A percentile compares a stretch with the other conserved stretches of the same genome.
Conservation (phyloP, 2,113 vertebrate genomes). For the Numenius arquata region DNA sequence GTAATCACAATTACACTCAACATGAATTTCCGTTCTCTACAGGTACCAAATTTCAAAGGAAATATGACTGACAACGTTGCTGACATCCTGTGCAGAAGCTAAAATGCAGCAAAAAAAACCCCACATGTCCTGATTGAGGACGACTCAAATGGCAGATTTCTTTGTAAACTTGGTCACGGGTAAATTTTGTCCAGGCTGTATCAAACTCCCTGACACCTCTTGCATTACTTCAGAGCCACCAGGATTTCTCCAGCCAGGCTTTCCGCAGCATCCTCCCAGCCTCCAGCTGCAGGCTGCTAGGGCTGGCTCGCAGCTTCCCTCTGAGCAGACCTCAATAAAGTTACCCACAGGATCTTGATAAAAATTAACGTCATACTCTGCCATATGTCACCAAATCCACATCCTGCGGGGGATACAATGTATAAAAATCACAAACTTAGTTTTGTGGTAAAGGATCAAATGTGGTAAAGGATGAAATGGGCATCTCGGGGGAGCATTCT, state of each 20-base stretch:
- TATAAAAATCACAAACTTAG: not conserved
- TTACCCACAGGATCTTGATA: not conserved
- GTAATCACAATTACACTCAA: not conserved
- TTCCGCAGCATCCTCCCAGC: not conserved
- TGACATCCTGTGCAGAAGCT: not conserved
- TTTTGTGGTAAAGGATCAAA: not conserved
- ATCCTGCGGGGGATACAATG: not conserved
- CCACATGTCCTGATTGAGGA: not conserved
- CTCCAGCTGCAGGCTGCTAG: not conserved
- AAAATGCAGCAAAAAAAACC: not conserved
- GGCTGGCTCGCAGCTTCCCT: not conserved
- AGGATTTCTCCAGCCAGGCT: not conserved
- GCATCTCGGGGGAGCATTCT: not conserved
- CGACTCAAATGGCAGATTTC: not conserved
- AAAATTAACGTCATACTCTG: not conserved
- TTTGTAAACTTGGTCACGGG: not conserved
- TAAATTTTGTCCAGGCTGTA: too few species aligned
- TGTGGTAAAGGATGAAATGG: not conserved
- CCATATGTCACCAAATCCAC: not conserved
- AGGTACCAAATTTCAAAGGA: not conserved
- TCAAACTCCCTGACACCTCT: not conserved
- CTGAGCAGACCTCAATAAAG: not conserved
- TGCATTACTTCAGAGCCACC: not conserved
- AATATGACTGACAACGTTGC: rapidly evolving
- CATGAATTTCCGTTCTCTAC: not conserved